Evolutionary conservation across 2,113 vertebrate species (phyloP).

Genomic region (Hyperopisus bebe): DNA sequence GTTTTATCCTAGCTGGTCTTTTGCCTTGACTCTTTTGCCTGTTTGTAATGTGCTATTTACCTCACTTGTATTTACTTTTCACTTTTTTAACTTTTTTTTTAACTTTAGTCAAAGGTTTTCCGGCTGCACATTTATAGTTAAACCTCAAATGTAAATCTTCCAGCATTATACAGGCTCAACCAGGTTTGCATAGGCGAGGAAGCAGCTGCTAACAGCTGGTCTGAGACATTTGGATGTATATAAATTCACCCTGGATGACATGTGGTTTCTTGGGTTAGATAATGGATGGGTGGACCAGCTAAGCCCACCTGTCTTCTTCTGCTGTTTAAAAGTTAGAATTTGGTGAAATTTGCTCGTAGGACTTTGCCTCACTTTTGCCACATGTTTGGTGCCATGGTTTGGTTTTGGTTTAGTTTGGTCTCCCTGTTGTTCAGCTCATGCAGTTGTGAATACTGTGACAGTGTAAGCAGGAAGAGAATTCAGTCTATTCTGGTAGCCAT

Average conservation of each 20-base stretch:
- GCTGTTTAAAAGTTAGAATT: too few species aligned
- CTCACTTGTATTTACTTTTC: background rate
- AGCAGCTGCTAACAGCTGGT: background rate
- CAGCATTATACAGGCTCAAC: background rate
- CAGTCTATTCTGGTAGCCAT: background rate
- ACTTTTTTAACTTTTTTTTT: background rate
- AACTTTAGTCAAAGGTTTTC: background rate
- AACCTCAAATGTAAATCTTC: background rate
- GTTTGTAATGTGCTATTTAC: background rate
- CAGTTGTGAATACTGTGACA: background rate
- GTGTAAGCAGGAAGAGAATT: background rate
- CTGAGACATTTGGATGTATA: background rate
- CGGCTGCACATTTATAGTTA: background rate
- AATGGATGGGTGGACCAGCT: background rate
- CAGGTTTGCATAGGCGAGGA: background rate
- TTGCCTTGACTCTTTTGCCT: background rate
- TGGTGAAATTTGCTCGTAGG: too few species aligned
- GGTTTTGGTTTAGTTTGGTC: background rate
- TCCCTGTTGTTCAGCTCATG: background rate
- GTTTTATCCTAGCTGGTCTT: too few species aligned
- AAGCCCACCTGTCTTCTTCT: too few species aligned
- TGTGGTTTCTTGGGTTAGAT: background rate
- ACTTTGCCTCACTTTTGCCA: too few species aligned
- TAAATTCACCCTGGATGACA: background rate
- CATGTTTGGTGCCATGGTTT: too few species aligned